Conservation (phyloP, 2,113 vertebrate species). For the Lethenteron reissneri region DNA sequence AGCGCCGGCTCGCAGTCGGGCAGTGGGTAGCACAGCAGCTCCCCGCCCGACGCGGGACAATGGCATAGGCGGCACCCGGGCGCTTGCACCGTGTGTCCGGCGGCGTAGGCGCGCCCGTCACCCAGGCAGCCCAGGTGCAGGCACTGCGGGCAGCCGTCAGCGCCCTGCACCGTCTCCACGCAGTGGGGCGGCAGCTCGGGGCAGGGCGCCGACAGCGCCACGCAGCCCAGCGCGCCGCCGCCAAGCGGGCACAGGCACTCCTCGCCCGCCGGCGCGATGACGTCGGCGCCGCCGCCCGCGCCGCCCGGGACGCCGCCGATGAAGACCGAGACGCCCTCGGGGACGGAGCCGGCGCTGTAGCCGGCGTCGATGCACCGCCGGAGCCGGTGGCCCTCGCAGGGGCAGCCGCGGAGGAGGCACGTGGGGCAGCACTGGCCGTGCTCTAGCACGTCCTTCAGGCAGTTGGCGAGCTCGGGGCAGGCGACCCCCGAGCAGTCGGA, state of each 20-base stretch:
- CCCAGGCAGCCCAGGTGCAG: conserved; percentile 1
- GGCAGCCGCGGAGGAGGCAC: neutral
- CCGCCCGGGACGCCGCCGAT: neutral
- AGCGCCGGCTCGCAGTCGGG: neutral
- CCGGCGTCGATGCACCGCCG: neutral
- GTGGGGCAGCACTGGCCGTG: neutral
- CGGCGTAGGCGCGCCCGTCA: neutral
- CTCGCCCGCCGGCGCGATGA: neutral
- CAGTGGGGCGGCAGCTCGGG: conserved; percentile 2
- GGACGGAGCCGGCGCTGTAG: neutral
- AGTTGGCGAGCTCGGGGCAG: conserved; percentile 1
- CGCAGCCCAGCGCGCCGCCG: neutral
- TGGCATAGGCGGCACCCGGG: conserved; percentile 7
- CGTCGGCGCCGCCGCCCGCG: neutral
- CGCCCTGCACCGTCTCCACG: neutral
- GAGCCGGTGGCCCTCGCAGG: neutral
- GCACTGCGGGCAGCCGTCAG: conserved; percentile 2
- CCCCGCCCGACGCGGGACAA: neutral
- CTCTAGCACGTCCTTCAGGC: neutral
- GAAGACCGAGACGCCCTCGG: conserved; percentile 1
- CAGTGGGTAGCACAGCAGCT: neutral
- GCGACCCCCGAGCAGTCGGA: neutral
- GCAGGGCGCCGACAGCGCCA: neutral
- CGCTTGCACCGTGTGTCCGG: neutral
- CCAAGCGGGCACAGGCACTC: conserved; percentile 7